Base-by-base conservation (phyloP, 2,888 invertebrate species). In the Cotesia congregata region DNA sequence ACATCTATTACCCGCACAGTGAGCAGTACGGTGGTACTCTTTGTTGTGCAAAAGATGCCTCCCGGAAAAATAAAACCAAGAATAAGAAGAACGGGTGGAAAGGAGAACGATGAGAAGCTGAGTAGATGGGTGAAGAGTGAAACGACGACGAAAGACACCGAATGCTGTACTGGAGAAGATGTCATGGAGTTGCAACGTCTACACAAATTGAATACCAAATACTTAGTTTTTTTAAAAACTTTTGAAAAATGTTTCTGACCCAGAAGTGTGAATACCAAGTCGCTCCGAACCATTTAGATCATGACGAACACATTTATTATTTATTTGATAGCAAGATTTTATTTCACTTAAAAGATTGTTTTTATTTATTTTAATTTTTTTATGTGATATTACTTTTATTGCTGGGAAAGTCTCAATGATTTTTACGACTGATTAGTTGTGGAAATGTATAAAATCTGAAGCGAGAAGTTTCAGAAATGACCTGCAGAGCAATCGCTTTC, bases 161-260 rank as follows among this genome's bases (percentile, higher is more conserved):
- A 50, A 7, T 12, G 3, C 30, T 30, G 50, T 50, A 1, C 50
- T 50, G 50, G 67, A 60, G 60, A 68, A 67, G 67, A 67, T n/a
- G 74, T 61, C 74, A 61, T 39, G 38, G 61, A 30, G 30, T 2
- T 73, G 67, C 73, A 38, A 7, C 38, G 59, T 73, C 60, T 67
- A 74, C 74, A 61, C 74, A 74, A 74, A 74, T 74, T 74, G 74
- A 74, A 74, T 74, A 74, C 68, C 40, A 74, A 74, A 74, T 60
- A 12, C 12, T 50, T 50, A 61, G 41, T 61, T 67, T 60, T 59
- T 68, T 60, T n/a, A 68, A 41, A 68, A 67, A 74, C 17, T 74
- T 39, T 60, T 60, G 68, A 74, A 40, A 68, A 74, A 74, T 67
- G 60, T 17, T 41, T 59, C 12, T 6, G 40, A 59, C 67, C 40